These are phyloP conservation scores for Tringa solitaria DNA, from an alignment of 2,113 vertebrate species.

Conservation along the genomic window DNA sequence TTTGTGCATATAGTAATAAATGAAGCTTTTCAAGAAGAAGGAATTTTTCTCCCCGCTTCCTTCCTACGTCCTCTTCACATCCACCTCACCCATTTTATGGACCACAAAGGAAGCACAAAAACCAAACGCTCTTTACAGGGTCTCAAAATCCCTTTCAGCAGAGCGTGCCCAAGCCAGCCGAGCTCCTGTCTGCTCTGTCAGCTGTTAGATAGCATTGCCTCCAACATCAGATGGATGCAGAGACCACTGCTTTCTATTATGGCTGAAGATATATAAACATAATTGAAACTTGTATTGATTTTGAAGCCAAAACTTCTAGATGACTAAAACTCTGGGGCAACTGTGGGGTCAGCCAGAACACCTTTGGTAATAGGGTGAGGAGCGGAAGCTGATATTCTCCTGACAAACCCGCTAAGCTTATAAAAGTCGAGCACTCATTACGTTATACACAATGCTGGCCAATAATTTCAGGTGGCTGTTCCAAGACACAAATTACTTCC, in stretches of 20 bases:
- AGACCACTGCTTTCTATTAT: background rate
- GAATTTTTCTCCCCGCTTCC: background rate
- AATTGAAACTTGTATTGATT: constrained; percentile 51
- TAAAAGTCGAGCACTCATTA: constrained; percentile 46
- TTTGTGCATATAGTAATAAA: background rate
- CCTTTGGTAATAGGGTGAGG: constrained; percentile 45
- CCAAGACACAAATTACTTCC: constrained; percentile 59
- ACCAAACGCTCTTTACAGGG: background rate
- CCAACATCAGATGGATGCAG: background rate
- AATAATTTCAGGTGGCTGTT: constrained; percentile 50
- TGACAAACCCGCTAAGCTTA: constrained; percentile 47
- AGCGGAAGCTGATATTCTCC: constrained; percentile 53
- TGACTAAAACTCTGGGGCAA: constrained; percentile 40
- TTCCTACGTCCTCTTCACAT: background rate
- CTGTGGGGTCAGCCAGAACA: constrained; percentile 52
- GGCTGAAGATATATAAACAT: constrained; percentile 25
- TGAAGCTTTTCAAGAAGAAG: background rate
- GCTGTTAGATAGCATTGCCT: background rate
- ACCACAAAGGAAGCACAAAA: background rate
- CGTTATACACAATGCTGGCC: background rate
- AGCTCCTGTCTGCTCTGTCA: background rate
- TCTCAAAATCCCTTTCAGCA: constrained; percentile 13
- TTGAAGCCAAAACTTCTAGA: constrained; percentile 39
- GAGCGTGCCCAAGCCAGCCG: background rate
- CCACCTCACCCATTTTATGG: background rate